Base-by-base conservation (phyloP, 1,140 invertebrate species). In the Bilobella aurantiaca region DNA sequence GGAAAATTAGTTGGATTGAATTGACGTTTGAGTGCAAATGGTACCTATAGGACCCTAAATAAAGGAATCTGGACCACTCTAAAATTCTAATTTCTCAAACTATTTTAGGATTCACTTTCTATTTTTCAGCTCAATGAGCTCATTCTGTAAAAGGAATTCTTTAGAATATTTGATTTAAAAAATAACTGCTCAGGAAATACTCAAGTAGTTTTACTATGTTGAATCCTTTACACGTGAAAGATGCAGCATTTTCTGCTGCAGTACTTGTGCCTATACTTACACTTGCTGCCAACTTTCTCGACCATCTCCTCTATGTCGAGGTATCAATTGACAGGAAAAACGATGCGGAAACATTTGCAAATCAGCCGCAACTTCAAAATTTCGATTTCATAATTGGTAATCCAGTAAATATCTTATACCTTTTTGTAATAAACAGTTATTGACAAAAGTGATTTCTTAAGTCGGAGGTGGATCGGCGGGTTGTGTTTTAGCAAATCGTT, bases 361-460 rank as follows among this genome's bases (percentile, higher is more conserved):
- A 18, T 5, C 49, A 53, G 25, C 49, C 29, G 46, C 59, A 62
- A 62, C 32, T 30, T 5, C 8, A 34, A 5, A 62, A 18, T 8
- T 62, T 62, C 46, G 59, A 62, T 46, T 62, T 62, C 25, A 62
- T 62, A 12, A 46, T 62, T 62, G 59, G 59, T 62, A 34, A 62
- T 5, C 3, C 31, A 12, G 12, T 42, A 62, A 25, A 18, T 42
- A 30, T 5, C 5, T 27, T 23, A 42, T 42, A 5, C 8, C 12
- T 18, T 27, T 34, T 62, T 37, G n/a, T 5, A 62, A 34, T 62
- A 30, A 62, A 5, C 23, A 32, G 18, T 21, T 25, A 3, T 23
- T 42, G 21, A 42, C 14, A 62, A n/a, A 2, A 23, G 14, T 21
- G n/a, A 18, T 12, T 59, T 59, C 27, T 59, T 30, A 14, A 62